phyloP scores from a whole-genome alignment of 2,797 vertebrate genomes.

The Muraenolepis orangiensis region DNA sequence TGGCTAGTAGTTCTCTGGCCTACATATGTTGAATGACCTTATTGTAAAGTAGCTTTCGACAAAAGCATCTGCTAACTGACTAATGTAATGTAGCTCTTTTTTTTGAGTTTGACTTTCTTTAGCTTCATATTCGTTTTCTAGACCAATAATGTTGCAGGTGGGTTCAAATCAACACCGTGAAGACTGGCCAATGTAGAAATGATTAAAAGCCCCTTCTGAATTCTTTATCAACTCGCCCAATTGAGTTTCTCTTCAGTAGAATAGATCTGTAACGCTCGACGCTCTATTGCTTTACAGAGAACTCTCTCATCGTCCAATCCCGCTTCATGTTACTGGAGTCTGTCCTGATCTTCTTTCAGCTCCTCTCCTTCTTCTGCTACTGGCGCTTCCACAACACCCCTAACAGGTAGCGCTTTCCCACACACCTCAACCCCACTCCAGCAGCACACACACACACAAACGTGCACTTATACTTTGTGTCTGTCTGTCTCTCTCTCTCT shows the following conservation, averaged over 20 bases:
- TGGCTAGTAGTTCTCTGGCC: no score
- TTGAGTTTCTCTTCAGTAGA: neutral
- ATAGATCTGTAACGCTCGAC: neutral
- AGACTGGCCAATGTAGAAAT: neutral
- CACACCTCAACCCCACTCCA: no score
- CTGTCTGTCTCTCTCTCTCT: neutral
- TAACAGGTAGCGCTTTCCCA: constrained; percentile 67
- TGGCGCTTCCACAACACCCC: constrained; percentile 81
- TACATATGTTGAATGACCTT: no score
- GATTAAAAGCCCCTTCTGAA: neutral
- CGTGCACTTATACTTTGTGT: neutral
- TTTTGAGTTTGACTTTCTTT: neutral
- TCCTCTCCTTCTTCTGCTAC: constrained; percentile 84
- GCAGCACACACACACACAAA: neutral
- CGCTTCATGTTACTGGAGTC: constrained; percentile 93
- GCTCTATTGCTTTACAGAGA: constrained; percentile 76
- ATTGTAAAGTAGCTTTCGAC: no score
- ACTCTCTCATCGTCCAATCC: constrained; percentile 89
- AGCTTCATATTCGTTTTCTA: neutral
- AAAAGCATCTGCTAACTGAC: no score
- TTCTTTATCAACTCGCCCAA: neutral
- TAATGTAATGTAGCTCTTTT: no score
- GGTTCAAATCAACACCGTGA: neutral
- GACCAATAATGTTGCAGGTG: no score
- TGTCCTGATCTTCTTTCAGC: constrained; percentile 86